Conservation (phyloP, 2,113 vertebrate species). For the Spea multiplicata region DNA sequence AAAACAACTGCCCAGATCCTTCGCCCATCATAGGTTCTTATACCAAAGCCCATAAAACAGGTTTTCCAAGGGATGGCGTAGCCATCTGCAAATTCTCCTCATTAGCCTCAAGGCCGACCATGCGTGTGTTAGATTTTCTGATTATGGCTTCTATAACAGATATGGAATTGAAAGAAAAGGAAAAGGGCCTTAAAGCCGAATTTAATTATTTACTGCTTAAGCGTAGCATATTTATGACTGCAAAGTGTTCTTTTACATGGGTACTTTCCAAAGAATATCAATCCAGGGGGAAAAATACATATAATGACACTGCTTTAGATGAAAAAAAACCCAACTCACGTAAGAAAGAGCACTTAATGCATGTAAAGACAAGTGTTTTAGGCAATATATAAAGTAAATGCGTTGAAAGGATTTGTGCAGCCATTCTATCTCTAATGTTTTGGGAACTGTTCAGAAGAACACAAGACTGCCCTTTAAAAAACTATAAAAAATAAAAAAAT, state of each 20-base stretch:
- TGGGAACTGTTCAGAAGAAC: neutral
- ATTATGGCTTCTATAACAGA: too few relatives aligned
- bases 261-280: conserved; percentile 5
- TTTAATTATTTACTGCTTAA: conserved; percentile 5
- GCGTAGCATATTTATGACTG: conserved; percentile 15
- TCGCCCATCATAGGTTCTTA: too few relatives aligned
- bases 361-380: conserved; percentile 10
- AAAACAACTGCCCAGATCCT: too few relatives aligned
- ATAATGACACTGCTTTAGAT: conserved; percentile 13
- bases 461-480: too few relatives aligned
- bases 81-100: too few relatives aligned
- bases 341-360: conserved; percentile 25
- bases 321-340: conserved; percentile 5
- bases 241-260: conserved; percentile 17
- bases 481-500: too few relatives aligned
- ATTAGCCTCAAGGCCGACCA: too few relatives aligned
- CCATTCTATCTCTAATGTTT: conserved; percentile 17
- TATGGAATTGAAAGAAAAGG: neutral
- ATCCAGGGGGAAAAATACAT: conserved; percentile 11
- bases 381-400: conserved; percentile 11
- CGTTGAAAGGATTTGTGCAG: neutral
- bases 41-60: too few relatives aligned
- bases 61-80: too few relatives aligned
- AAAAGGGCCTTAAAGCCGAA: neutral
- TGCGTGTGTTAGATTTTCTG: too few relatives aligned